Evolutionary conservation across 1,140 invertebrate species (phyloP).

Genomic region (Drosophila ogumai): DNA sequence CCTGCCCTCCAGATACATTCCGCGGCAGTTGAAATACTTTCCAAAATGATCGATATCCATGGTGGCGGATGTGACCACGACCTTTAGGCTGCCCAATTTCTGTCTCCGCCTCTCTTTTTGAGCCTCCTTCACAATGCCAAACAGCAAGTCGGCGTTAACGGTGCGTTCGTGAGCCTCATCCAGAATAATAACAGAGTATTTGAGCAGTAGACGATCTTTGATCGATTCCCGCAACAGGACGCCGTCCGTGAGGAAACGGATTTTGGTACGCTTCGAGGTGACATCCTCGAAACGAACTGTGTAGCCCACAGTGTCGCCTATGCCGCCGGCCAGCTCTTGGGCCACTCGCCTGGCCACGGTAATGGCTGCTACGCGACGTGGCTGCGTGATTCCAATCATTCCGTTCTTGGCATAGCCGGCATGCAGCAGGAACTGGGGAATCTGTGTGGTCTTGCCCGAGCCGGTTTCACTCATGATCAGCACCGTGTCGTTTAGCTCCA

Average conservation of each 20-base stretch:
- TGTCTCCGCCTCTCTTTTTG: constrained; percentile 89
- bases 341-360: constrained; percentile 95
- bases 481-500: constrained; percentile 86
- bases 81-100: constrained; percentile 88
- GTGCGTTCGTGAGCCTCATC: constrained; percentile 99
- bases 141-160: constrained; percentile 96
- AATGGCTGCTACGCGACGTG: constrained; percentile 96
- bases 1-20: constrained; percentile 95
- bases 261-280: constrained; percentile 89
- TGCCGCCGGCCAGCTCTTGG: constrained; percentile 90
- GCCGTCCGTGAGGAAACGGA: constrained; percentile 96
- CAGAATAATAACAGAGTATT: constrained; percentile 94
- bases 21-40: constrained; percentile 94
- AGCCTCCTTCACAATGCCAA: constrained; percentile 92
- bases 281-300: constrained; percentile 96
- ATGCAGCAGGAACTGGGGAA: constrained; percentile 92
- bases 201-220: constrained; percentile 87
- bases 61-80: constrained; percentile 97
- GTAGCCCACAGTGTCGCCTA: constrained; percentile 88
- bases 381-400: constrained; percentile 93
- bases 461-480: constrained; percentile 96
- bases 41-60: constrained; percentile 98
- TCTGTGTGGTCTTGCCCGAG: constrained; percentile 96
- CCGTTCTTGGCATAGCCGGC: constrained; percentile 86
- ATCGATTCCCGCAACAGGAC: constrained; percentile 95